Base-by-base conservation (phyloP, 1,140 invertebrate species). In the Scylla paramamosain region DNA sequence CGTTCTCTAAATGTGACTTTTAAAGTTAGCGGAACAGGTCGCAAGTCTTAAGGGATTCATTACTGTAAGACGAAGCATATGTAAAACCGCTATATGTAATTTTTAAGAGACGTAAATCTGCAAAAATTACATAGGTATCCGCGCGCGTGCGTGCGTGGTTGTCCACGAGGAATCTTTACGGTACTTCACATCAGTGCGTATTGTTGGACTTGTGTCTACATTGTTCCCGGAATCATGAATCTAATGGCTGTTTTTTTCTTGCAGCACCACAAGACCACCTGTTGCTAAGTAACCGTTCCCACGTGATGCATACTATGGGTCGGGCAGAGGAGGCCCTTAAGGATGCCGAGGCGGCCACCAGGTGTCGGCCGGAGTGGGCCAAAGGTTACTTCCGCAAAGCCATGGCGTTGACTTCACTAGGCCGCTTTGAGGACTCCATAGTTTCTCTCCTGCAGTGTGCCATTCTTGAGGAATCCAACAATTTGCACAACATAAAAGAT, bases 371-470 rank as follows among this genome's bases (percentile, higher is more conserved):
- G 52, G 97, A 98, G 94, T 98, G 98, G 97, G 97, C 98, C 94
- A 98, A 98, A 98, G 98, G 98, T 39, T 98, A 98, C 96, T 98
- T 98, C 96, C 97, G 98, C 94, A 97, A 98, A 96, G 98, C 98
- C 12, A 97, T 97, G 96, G 98, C 98, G 4, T 96, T 98, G 39
- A 97, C 97, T 93, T 97, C 97, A 1, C 96, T 98, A 29, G 97
- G 97, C 3, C 97, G 97, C 32, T 97, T 97, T 97, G 98, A 98
- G 96, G 98, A 98, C 96, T 98, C 98, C 25, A 97, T 98, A 86
- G 97, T 98, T 48, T 97, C 98, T 12, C 97, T 98, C 93, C 97
- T 98, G 93, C 97, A 98, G 52, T 98, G 97, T 96, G 97, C 98
- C 25, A 97, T 97, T 6, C 97, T 98, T 46, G 97, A 97, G 67